These are phyloP conservation scores for Zaprionus davidi DNA, from an alignment of 1,140 invertebrate species.

Conservation along the genomic window DNA sequence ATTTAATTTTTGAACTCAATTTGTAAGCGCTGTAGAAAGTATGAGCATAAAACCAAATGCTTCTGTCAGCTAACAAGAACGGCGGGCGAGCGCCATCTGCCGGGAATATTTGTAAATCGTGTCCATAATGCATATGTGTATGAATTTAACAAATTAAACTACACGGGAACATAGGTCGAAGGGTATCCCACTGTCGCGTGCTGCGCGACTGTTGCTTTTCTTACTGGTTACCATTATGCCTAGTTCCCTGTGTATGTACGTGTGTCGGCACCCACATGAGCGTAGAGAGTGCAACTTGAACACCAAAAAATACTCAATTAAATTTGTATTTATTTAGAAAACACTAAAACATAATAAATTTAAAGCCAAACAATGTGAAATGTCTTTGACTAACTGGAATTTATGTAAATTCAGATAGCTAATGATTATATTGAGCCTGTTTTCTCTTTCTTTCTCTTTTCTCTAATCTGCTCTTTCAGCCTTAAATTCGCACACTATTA, in stretches of 20 bases:
- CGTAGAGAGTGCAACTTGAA: neutral
- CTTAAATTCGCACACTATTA: slow-evolving; percentile 35
- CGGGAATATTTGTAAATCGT: too few species aligned
- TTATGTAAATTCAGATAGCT: neutral
- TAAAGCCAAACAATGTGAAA: neutral
- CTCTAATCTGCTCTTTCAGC: neutral
- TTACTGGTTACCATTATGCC: neutral
- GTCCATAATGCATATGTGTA: too few species aligned
- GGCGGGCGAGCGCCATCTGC: too few species aligned
- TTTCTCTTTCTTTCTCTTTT: neutral
- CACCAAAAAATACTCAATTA: neutral
- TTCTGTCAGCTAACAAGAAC: too few species aligned
- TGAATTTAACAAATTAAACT: too few species aligned
- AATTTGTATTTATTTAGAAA: neutral
- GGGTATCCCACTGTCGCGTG: too few species aligned
- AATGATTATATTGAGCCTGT: neutral
- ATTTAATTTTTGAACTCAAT: too few species aligned
- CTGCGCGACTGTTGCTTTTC: too few species aligned
- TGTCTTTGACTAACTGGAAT: neutral
- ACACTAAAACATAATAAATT: neutral
- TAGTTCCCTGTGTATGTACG: neutral
- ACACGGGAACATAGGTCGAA: too few species aligned
- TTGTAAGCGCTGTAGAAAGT: too few species aligned
- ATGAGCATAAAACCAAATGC: too few species aligned
- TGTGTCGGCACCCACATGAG: slow-evolving; percentile 38